Conservation (phyloP, 2,888 invertebrate species). For the Temnothorax unifasciatus region DNA sequence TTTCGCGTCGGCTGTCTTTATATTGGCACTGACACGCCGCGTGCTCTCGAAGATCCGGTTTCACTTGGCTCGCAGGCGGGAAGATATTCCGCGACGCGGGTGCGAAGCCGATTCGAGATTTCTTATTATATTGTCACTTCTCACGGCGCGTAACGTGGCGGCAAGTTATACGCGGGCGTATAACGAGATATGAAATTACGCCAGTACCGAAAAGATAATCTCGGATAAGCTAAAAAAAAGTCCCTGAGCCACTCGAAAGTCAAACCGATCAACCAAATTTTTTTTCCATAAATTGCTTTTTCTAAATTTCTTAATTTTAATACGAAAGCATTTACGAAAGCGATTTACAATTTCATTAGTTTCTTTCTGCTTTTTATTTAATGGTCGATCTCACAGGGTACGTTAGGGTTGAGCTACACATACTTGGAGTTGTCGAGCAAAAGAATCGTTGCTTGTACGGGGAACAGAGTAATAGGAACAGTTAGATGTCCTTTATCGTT, state of each 20-base stretch:
- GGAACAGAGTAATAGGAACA: neutral
- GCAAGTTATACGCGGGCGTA: neutral
- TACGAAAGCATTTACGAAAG: neutral
- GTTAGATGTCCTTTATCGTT: neutral
- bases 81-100: slow-evolving; percentile 57
- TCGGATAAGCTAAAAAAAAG: neutral
- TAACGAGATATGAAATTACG: neutral
- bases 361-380: neutral
- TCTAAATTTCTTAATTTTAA: neutral
- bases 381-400: neutral
- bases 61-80: slow-evolving; percentile 71
- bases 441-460: neutral
- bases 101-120: slow-evolving; percentile 53
- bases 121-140: slow-evolving; percentile 44
- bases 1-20: slow-evolving; percentile 60
- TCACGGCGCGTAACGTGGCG: neutral
- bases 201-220: neutral
- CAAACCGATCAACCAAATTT: neutral
- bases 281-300: neutral
- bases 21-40: slow-evolving; percentile 53
- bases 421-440: neutral
- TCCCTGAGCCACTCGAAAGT: neutral
- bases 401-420: neutral
- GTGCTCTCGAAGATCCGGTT: slow-evolving; percentile 68
- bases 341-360: neutral